Evolutionary conservation across 2,888 invertebrate species (phyloP).

Genomic region (Pristionchus japonicus): DNA sequence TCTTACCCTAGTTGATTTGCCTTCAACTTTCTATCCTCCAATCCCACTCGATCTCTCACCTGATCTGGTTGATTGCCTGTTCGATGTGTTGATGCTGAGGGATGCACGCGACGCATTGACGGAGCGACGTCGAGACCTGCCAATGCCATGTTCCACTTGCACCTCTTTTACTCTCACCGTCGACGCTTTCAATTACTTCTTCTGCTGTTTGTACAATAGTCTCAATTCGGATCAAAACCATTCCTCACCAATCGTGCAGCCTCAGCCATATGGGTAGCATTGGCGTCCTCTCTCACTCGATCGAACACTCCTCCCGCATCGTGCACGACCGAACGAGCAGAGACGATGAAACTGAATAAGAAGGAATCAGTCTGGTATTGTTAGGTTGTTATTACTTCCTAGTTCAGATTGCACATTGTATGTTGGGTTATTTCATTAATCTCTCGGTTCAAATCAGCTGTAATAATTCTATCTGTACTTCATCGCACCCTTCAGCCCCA

Average conservation of each 20-base stretch:
- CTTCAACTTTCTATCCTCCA: not conserved
- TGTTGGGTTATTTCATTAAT: not conserved
- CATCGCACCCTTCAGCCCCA: not conserved
- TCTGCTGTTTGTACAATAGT: too few relatives aligned
- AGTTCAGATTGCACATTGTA: too few relatives aligned
- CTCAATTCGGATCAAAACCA: too few relatives aligned
- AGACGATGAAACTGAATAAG: slow-evolving; percentile 57
- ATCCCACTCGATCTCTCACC: slow-evolving; percentile 75
- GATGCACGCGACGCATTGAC: slow-evolving; percentile 88
- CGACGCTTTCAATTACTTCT: too few relatives aligned
- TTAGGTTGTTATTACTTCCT: too few relatives aligned
- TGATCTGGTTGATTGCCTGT: slow-evolving; percentile 78
- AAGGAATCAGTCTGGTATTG: not conserved
- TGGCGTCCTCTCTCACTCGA: slow-evolving; percentile 63
- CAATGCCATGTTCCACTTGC: too few relatives aligned
- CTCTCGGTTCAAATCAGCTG: too few relatives aligned
- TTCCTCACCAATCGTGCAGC: slow-evolving; percentile 78
- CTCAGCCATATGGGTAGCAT: slow-evolving; percentile 61
- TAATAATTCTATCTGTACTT: not conserved
- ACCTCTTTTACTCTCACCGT: too few relatives aligned
- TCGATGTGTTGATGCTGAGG: slow-evolving; percentile 96
- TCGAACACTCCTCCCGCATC: slow-evolving; percentile 71
- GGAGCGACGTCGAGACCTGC: slow-evolving; percentile 79
- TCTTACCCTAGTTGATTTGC: not conserved
- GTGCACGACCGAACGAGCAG: slow-evolving; percentile 70